Conservation (phyloP, 2,797 vertebrate species). For the Jordanella pulchra region DNA sequence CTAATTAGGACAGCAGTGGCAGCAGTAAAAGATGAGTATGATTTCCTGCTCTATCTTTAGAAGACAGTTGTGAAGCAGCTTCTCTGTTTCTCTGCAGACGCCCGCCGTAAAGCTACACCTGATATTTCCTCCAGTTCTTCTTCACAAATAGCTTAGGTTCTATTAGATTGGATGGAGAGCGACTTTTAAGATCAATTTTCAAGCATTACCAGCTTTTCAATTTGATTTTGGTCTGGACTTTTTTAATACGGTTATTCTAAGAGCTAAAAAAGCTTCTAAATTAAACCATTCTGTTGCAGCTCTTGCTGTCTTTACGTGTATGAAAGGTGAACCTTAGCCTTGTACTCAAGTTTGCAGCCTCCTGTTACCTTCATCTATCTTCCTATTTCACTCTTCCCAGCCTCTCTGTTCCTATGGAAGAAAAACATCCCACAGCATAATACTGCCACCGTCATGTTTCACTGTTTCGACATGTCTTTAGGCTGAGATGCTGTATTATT, state of each 20-base stretch:
- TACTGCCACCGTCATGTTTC: background rate
- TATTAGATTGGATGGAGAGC: background rate
- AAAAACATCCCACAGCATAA: background rate
- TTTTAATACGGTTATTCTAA: background rate
- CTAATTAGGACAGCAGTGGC: conserved; percentile 55
- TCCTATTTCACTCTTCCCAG: background rate
- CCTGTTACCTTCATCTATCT: background rate
- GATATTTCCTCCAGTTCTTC: background rate
- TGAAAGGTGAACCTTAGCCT: too few species aligned
- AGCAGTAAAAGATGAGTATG: conserved; percentile 52
- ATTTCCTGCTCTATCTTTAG: conserved; percentile 51
- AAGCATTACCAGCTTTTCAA: background rate
- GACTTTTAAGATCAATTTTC: background rate
- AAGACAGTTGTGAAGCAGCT: conserved; percentile 30
- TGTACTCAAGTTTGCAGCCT: background rate
- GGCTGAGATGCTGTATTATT: too few species aligned
- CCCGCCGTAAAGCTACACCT: conserved; percentile 16
- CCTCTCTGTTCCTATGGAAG: background rate
- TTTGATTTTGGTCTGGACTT: conserved; percentile 21
- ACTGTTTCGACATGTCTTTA: background rate
- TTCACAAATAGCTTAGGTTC: background rate
- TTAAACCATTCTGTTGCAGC: background rate
- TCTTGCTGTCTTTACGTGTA: too few species aligned
- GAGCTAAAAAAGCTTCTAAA: background rate
- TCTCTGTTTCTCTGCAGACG: conserved; percentile 23